Percentiles rank a stretch among this genome's conserved stretches.
Conservation (phyloP, 2,113 vertebrate species). For the Forbesichthys papilliferus region DNA sequence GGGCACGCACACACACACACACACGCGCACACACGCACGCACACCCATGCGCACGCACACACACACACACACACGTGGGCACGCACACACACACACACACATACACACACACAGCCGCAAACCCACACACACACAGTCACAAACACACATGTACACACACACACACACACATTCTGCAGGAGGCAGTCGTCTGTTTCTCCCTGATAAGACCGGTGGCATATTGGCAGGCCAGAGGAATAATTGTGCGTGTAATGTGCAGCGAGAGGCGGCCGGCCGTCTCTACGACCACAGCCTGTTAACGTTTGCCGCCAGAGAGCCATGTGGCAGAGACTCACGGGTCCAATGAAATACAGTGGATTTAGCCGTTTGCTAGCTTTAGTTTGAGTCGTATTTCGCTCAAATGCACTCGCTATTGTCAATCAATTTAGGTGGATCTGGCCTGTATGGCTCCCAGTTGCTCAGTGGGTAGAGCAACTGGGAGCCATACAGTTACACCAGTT, state of each 20-base stretch:
- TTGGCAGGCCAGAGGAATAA: constrained; percentile 68
- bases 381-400: no score
- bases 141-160: background rate
- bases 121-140: constrained; percentile 2
- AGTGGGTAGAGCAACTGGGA: background rate
- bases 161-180: constrained; percentile 10
- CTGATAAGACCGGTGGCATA: constrained; percentile 66
- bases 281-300: constrained; percentile 49
- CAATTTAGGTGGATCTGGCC: background rate
- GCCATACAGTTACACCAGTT: no score
- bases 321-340: constrained; percentile 7
- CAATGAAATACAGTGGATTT: no score
- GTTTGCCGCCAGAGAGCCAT: constrained; percentile 43
- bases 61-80: constrained; percentile 7
- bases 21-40: background rate
- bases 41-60: background rate
- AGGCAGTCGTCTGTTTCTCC: constrained; percentile 58
- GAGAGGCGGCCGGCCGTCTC: constrained; percentile 64
- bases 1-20: no score
- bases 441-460: background rate
- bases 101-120: background rate
- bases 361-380: no score
- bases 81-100: background rate
- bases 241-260: constrained; percentile 67
- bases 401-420: no score